Base-by-base conservation (phyloP, 2,113 vertebrate species). In the Daubentonia madagascariensis region DNA sequence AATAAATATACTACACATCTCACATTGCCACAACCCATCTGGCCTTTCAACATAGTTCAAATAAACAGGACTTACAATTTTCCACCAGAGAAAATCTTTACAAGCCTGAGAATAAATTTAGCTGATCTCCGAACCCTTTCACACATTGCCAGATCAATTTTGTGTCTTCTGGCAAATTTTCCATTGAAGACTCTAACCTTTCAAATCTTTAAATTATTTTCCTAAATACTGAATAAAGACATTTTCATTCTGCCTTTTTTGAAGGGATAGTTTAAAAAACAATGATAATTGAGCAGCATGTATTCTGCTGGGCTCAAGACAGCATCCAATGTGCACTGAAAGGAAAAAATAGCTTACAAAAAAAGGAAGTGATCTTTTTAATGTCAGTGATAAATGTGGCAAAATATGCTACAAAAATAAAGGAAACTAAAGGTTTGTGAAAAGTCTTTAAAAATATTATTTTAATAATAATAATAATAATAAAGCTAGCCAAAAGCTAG, bases 281-380 rank as follows among this genome's bases (percentile, higher is more conserved):
- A 61, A 32, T 79, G 14, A 1, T 79, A 32, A 93, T 97, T 97
- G 95, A 92, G 96, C 67, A 91, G 65, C 86, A 72, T 92, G 91
- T 98, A 93, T 94, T 96, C 91, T 54, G 59, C 52, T 28, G 37
- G 85, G 79, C 85, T 97, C 92, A 98, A 98, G 97, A 96, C 57
- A 98, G 96, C 59, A 93, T 40, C 70, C 84, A 75, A 91, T 89
- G 95, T 94, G 93, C 57, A 88, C 48, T 40, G 72, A 78, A 96
- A 92, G 81, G 75, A 98, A 75, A 97, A 98, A 84, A 93, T 83
- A 96, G 89, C 70, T 95, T 96, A 92, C 89, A 96, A 89, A 96
- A 98, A 98, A 96, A 95, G 87, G 97, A 97, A 79, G 67, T 79
- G 70, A 88, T 28, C 11, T 86, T 95, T 92, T 97, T 97, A 98